Percentiles rank a stretch among this genome's conserved stretches.
These are phyloP conservation scores for Buceros bicornis DNA, from an alignment of 2,797 vertebrate species.

Conservation along the genomic window DNA sequence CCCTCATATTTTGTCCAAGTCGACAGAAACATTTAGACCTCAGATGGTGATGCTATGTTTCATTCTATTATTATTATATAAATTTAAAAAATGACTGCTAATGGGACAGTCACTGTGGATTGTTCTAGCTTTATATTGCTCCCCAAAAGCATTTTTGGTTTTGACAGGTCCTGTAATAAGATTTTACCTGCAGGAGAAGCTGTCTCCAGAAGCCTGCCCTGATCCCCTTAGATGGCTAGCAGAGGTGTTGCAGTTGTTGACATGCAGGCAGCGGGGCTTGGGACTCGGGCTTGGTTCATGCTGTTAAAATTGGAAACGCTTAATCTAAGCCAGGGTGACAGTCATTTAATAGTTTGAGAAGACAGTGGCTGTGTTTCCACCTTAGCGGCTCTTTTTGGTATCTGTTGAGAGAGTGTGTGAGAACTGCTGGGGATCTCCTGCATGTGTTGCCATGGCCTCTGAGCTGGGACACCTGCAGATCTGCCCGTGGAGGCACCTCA, in stretches of 20 bases:
- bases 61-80: slow-evolving; percentile 26
- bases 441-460: neutral
- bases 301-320: neutral
- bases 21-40: slow-evolving; percentile 13
- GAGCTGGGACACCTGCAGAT: neutral
- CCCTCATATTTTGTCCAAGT: slow-evolving; percentile 10
- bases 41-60: neutral
- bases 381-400: neutral
- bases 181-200: slow-evolving; percentile 40
- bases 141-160: slow-evolving; percentile 17
- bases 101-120: neutral
- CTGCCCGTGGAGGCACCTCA: neutral
- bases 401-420: neutral
- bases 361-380: neutral
- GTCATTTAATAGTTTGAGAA: neutral
- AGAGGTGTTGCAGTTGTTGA: neutral
- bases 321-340: neutral
- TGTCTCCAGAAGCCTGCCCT: neutral
- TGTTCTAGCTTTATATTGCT: neutral
- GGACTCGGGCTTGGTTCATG: neutral
- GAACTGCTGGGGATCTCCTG: neutral
- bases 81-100: neutral
- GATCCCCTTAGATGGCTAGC: slow-evolving; percentile 5
- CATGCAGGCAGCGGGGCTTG: neutral
- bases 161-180: slow-evolving; percentile 10